Conservation (phyloP, 2,113 vertebrate genomes). For the Nycticebus coucang region DNA sequence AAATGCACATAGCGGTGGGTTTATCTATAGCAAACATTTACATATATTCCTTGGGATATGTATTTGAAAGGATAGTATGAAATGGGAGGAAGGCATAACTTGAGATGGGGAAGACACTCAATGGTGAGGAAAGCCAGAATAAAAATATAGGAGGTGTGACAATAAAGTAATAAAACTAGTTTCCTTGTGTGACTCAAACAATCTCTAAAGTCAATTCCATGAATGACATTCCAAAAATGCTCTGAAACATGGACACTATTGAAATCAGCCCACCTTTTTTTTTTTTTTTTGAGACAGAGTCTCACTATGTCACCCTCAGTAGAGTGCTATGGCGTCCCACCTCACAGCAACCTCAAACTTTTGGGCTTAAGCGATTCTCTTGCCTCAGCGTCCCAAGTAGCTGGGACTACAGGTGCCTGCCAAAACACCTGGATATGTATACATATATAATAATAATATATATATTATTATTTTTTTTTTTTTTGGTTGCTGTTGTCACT, state of each 20-base stretch:
- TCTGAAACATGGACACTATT: not conserved
- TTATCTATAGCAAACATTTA: not conserved
- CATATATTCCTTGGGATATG: not conserved
- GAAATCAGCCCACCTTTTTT: not conserved
- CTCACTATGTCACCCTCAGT: too few relatives aligned
- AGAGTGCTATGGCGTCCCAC: too few relatives aligned
- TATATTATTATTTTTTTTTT: too few relatives aligned
- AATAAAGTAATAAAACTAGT: constrained; percentile 63
- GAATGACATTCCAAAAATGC: constrained; percentile 29
- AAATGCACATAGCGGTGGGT: not conserved
- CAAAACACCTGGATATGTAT: too few relatives aligned
- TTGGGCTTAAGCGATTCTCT: too few relatives aligned
- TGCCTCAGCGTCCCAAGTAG: too few relatives aligned
- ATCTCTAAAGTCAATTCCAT: constrained; percentile 18
- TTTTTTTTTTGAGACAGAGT: too few relatives aligned
- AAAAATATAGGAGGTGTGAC: constrained; percentile 44
- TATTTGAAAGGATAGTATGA: constrained; percentile 14
- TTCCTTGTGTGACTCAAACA: constrained; percentile 51
- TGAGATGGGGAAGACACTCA: not conserved
- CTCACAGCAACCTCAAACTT: too few relatives aligned
- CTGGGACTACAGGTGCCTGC: too few relatives aligned
- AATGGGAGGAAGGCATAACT: constrained; percentile 36
- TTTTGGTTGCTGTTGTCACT: too few relatives aligned
- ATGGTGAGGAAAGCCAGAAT: constrained; percentile 7
- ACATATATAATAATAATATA: too few relatives aligned